These are phyloP conservation scores for Malacoraja senta DNA, from an alignment of 2,797 vertebrate genomes.

Conservation along the genomic window DNA sequence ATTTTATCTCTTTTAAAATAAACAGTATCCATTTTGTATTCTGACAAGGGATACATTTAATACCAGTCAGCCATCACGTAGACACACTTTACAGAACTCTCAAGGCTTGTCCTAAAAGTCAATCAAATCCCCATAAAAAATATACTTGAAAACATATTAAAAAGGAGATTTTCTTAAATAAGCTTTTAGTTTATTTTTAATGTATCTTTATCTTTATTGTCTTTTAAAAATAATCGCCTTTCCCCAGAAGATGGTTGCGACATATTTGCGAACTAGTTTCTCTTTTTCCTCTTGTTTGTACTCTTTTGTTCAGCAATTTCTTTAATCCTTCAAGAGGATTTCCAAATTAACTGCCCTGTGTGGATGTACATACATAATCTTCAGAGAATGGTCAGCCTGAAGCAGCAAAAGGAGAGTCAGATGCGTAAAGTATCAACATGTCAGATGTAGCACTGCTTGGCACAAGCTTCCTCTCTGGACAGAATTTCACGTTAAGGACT, in stretches of 20 bases:
- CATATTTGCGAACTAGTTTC: background rate
- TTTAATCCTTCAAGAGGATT: background rate
- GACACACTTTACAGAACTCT: constrained; percentile 11
- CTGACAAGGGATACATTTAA: constrained; percentile 34
- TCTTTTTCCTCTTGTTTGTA: background rate
- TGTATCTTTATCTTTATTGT: background rate
- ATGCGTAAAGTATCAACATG: constrained; percentile 7
- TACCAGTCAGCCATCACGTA: constrained; percentile 25
- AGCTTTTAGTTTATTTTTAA: background rate
- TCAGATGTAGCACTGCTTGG: background rate
- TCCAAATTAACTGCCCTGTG: background rate
- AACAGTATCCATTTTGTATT: constrained; percentile 35
- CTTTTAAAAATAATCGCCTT: background rate
- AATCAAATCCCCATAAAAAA: constrained; percentile 9
- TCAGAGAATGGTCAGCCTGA: constrained; percentile 20
- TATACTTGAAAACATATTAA: constrained; percentile 14
- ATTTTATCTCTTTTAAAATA: constrained; percentile 11
- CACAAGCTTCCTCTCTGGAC: constrained; percentile 8
- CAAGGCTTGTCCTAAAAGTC: constrained; percentile 2
- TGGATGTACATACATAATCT: constrained; percentile 23
- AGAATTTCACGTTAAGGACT: background rate
- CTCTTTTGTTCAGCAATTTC: background rate
- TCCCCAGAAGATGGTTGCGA: background rate
- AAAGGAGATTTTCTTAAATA: constrained; percentile 2
- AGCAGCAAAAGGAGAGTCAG: constrained; percentile 1